Percentiles rank a stretch among this genome's conserved stretches.
Conservation (phyloP, 2,113 vertebrate genomes). For the Manacus vitellinus region DNA sequence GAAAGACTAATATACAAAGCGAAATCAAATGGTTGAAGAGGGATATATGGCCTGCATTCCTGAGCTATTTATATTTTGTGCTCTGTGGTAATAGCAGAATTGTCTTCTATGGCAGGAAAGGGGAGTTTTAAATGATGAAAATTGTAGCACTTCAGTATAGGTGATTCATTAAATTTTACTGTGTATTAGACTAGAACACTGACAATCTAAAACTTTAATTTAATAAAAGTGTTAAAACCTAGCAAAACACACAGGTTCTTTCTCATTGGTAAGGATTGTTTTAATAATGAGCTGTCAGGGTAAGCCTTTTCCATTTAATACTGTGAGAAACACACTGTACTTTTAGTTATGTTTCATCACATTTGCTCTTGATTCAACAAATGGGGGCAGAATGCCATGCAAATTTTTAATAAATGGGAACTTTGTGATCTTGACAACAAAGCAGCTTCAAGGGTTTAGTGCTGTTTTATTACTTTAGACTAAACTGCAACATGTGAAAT, state of each 20-base stretch:
- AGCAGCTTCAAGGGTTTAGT: background rate
- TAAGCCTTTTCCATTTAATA: background rate
- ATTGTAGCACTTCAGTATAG: background rate
- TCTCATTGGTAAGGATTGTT: background rate
- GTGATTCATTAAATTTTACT: background rate
- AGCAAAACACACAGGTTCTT: background rate
- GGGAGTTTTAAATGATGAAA: background rate
- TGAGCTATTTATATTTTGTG: background rate
- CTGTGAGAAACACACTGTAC: background rate
- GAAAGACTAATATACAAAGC: background rate
- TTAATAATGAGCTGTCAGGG: background rate
- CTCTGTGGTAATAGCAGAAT: background rate
- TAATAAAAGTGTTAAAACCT: background rate
- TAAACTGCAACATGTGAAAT: background rate
- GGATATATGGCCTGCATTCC: background rate
- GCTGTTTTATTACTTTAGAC: background rate
- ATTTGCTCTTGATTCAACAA: background rate
- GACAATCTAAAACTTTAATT: background rate
- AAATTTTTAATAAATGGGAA: background rate
- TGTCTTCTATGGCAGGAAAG: background rate
- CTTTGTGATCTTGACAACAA: slow-evolving; percentile 8
- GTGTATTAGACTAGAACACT: background rate
- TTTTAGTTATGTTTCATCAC: background rate
- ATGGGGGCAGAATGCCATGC: background rate
- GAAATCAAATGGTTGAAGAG: background rate